phyloP scores from a whole-genome alignment of 2,113 vertebrate species.

The Onychorhynchus coronatus region DNA sequence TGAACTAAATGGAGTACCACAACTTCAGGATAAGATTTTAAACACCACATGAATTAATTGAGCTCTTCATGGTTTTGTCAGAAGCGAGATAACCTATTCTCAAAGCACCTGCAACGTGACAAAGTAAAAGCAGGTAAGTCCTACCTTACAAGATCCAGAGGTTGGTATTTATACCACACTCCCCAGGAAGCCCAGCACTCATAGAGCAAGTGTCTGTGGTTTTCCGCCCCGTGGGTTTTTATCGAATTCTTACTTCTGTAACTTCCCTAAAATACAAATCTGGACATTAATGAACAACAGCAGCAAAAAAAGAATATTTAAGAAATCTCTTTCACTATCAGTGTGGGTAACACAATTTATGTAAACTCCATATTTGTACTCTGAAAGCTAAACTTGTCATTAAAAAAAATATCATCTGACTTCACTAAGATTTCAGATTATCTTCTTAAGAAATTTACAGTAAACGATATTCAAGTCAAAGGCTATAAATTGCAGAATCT shows the following conservation, averaged over 20 bases:
- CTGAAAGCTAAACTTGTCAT: background rate
- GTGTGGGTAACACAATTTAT: background rate
- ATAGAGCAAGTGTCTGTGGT: constrained; percentile 90
- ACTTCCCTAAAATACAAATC: constrained; percentile 81
- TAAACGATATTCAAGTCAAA: background rate
- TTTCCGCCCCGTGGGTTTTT: constrained; percentile 87
- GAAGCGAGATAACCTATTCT: background rate
- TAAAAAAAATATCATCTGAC: background rate
- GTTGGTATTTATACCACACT: constrained; percentile 96
- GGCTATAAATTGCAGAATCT: background rate
- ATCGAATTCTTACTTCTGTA: constrained; percentile 93
- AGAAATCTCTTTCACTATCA: background rate
- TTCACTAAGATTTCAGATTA: background rate
- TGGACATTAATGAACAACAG: background rate
- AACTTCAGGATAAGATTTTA: background rate
- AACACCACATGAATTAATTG: background rate
- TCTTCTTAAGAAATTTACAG: background rate
- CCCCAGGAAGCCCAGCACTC: constrained; percentile 94
- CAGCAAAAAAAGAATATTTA: background rate
- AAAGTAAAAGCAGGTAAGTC: background rate
- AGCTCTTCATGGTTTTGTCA: background rate
- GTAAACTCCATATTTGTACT: background rate
- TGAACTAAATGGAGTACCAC: background rate
- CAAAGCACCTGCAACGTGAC: background rate
- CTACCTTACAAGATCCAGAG: constrained; percentile 90